Percentiles rank a stretch among this genome's conserved stretches.
Evolutionary conservation across 2,797 vertebrate genomes (phyloP).

Genomic region (Alosa sapidissima): DNA sequence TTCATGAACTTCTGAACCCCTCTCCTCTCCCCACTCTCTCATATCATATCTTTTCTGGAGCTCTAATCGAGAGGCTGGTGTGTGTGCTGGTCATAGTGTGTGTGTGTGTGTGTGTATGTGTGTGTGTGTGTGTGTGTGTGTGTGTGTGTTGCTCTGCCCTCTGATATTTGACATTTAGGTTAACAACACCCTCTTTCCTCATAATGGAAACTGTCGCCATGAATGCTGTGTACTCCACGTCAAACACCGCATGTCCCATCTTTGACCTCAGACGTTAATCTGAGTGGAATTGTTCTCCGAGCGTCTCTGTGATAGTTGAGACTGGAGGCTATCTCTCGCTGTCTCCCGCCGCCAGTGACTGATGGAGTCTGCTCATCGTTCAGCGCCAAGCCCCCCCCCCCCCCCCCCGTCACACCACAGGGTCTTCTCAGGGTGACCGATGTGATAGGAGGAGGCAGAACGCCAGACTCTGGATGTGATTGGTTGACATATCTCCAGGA

Average conservation of each 20-base stretch:
- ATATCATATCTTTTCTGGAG: neutral
- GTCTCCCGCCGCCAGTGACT: neutral
- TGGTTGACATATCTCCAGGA: neutral
- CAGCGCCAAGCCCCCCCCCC: neutral
- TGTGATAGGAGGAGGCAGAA: neutral
- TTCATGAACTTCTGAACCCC: neutral
- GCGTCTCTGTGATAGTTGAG: neutral
- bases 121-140: no score
- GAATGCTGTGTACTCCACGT: neutral
- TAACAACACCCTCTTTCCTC: neutral
- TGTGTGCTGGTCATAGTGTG: no score
- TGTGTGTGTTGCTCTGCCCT: neutral
- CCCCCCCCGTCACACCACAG: neutral
- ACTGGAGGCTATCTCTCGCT: constrained; percentile 8
- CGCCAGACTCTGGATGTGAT: neutral
- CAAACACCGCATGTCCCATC: neutral
- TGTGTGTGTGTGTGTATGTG: no score
- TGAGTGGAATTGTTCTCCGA: neutral
- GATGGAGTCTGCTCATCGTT: neutral
- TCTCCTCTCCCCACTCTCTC: neutral
- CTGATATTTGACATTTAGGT: neutral
- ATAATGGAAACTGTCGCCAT: neutral
- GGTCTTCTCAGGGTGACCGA: neutral
- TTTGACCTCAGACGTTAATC: neutral
- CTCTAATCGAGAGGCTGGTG: neutral